Evolutionary conservation across 2,113 vertebrate species (phyloP), one percentile per base, ranked within the genome.

Genomic region (Acanthochromis polyacanthus): DNA sequence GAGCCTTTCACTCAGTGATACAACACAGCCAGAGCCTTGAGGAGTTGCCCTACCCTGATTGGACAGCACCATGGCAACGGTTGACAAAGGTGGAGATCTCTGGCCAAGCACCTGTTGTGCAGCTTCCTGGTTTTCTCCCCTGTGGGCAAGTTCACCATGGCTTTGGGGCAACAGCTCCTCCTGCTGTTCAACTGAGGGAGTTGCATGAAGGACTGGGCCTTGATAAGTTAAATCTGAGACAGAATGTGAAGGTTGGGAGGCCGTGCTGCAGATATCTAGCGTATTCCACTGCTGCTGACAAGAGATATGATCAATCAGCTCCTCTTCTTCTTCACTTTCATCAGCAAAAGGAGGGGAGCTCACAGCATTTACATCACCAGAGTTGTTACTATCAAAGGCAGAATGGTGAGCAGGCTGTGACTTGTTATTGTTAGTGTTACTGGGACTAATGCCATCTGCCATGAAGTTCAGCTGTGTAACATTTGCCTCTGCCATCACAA

Each of bases 101-200:
- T 75, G 85, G 82, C 85, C 23, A 43, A 77, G 89, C 94, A 95
- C 94, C 94, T 95, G 93, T 94, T 90, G 91, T 76, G 68, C 75
- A 60, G 66, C 87, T 93, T 94, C 92, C 92, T 93, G 91, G 71
- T 91, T 93, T 81, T 51, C 65, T 75, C 71, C 81, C 82, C 28
- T 67, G 61, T 60, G 70, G 51, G 17, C 4, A 51, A 28, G 57
- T 50, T 79, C 58, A 81, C 4, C 3, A 14, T 53, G 83, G 30
- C 60, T 63, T 55, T 78, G 84, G 19, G 36, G 32, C 25, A 82
- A 78, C 60, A 80, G 87, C 86, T 66, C 93, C 84, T 52, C 79
- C 94, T 93, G 85, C 75, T 94, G 94, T 56, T 64, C n/a, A 22
- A 22, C 52, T 71, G 63, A 17, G 9, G 50, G 20, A 40, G 75